Base-by-base conservation (phyloP, 1,140 invertebrate genomes). In the Achroia grisella region DNA sequence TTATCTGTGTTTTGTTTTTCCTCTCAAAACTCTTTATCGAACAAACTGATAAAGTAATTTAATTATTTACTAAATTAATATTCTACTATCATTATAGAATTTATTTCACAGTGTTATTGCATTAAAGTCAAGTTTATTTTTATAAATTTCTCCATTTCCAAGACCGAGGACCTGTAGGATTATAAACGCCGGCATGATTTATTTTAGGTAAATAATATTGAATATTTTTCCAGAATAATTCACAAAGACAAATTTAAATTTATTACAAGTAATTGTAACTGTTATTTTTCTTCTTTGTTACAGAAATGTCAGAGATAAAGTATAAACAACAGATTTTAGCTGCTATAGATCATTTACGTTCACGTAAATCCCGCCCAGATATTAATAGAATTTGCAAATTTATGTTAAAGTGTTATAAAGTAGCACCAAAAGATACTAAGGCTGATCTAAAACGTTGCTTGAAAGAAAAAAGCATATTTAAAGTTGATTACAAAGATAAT, bases 401-500 rank as follows among this genome's bases (percentile, higher is more conserved):
- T 87, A 86, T 95, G 55, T 86, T 92, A 52, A 89, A 93, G 49
- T 90, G 91, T 67, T 92, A 91, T 67, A 90, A 91, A 55, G 88
- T 94, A n/a, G 87, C 89, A 62, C 89, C 89, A 5, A 86, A 88
- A 36, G 93, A 93, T 41, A 93, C 93, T 8, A 92, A 92, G 64
- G 87, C 89, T 15, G 91, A 93, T 76, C 78, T 96, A 1, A 91
- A 93, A 70, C 88, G 89, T 71, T 88, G 94, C 55, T 90, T 95
- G 2, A 92, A 93, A 60, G 89, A 89, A 32, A 91, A 92, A 70
- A 90, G 91, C 51, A 92, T 96, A 9, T 90, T 94, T 43, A 93
- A 93, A 88, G 94, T 95, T 4, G 93, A 95, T 62, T 95, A 95
- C 78, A 95, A 96, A 82, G 93, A 94, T 53, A 93, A 90, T 78